These are phyloP conservation scores for Oophaga pumilio DNA, from an alignment of 2,113 vertebrate species.

Conservation along the genomic window DNA sequence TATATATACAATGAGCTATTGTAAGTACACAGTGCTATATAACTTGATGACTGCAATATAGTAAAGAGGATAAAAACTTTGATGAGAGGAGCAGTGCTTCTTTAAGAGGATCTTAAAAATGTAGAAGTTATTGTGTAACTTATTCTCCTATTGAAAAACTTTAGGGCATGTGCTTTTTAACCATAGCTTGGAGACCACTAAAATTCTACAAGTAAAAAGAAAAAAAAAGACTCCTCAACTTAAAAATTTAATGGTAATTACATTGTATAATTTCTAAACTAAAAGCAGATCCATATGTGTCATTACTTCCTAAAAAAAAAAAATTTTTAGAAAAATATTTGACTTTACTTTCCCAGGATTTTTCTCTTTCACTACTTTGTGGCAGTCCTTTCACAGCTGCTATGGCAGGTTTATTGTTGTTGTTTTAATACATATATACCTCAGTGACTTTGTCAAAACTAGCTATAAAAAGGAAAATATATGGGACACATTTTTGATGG, in stretches of 20 bases:
- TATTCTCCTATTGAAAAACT: too few relatives aligned
- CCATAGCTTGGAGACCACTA: too few relatives aligned
- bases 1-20: too few relatives aligned
- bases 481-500: slow-evolving; percentile 22
- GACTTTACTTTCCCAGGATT: background rate
- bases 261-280: background rate
- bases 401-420: slow-evolving; percentile 8
- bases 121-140: too few relatives aligned
- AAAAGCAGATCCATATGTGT: background rate
- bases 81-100: too few relatives aligned
- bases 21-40: too few relatives aligned
- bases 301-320: background rate
- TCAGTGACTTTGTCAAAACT: slow-evolving; percentile 32
- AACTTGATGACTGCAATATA: too few relatives aligned
- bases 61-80: too few relatives aligned
- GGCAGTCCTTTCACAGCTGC: slow-evolving; percentile 1
- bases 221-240: too few relatives aligned
- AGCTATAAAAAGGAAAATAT: slow-evolving; percentile 43
- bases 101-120: too few relatives aligned
- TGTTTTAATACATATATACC: slow-evolving; percentile 32
- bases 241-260: background rate
- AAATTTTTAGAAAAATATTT: background rate
- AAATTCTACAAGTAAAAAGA: too few relatives aligned
- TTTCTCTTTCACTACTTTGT: background rate
- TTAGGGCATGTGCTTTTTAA: too few relatives aligned